Evolutionary conservation across 2,113 vertebrate species (phyloP), one percentile per base, ranked within the genome.

Genomic region (Gambusia affinis): DNA sequence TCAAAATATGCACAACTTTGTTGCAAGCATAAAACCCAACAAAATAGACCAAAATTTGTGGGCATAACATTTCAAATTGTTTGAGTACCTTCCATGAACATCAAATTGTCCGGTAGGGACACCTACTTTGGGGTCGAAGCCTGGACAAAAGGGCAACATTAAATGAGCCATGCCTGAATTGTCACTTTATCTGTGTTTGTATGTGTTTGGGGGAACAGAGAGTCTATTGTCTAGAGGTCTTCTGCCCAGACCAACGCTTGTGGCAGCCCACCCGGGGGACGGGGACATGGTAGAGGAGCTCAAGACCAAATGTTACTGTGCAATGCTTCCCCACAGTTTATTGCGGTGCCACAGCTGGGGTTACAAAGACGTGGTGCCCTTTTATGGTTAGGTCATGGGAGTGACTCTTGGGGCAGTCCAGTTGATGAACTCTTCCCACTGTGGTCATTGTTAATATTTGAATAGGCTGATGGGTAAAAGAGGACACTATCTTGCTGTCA

Each of bases 131-230:
- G 82, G 79, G 81, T 89, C 65, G 11, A 70, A 79, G 74, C 70
- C 67, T 1, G 62, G 76, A 79, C 60, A 31, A 82, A 79, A 83
- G 78, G 73, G 64, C 57, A 64, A 1, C 70, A 47, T 81, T 81
- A 84, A 93, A 92, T 85, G 83, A 89, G 75, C 84, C 79, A 22
- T 79, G 68, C 67, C 70, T 85, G 87, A 89, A 77, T 75, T 73
- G 77, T 66, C 75, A 84, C 64, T 72, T 30, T 57, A 19, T 79
- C 12, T 33, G 60, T 68, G 71, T 64, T 39, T 31, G 63, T 72
- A 60, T 72, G 73, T 51, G 76, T 66, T 1, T 42, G 19, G 31
- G 22, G 15, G 10, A 24, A 66, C 78, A 72, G 70, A 84, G 80
- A 81, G 72, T 70, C 85, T 75, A 86, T 93, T 92, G 89, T 93